Conservation (phyloP, 2,113 vertebrate genomes). For the Pachycephala philippinensis region DNA sequence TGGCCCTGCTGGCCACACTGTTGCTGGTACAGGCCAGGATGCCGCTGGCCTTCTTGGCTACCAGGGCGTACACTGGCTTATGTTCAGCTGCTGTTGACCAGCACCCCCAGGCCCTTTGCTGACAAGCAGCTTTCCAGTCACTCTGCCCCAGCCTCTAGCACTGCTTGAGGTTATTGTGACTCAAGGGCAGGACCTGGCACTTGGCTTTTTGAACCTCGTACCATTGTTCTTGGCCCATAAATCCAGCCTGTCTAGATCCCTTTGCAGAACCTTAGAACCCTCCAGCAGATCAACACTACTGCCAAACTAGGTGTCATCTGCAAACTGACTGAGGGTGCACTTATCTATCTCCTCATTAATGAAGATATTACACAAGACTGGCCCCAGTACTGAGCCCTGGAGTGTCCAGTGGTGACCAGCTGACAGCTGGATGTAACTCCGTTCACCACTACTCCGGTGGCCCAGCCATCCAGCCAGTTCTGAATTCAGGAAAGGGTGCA, state of each 20-base stretch:
- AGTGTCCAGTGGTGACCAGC: no score
- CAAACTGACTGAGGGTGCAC: neutral
- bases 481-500: neutral
- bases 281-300: neutral
- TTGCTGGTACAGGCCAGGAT: neutral
- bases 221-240: neutral
- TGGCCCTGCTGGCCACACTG: neutral
- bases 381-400: neutral
- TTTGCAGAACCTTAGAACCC: neutral
- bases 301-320: neutral
- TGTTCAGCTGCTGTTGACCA: neutral
- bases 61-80: neutral
- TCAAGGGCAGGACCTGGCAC: no score
- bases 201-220: neutral
- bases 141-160: neutral
- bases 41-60: neutral
- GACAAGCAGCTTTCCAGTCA: neutral
- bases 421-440: neutral
- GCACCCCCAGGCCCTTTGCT: neutral
- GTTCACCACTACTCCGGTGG: neutral
- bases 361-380: neutral
- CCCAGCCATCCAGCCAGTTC: accelerated
- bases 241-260: neutral
- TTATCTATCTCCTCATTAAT: neutral
- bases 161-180: neutral